Percentiles rank a stretch among this genome's conserved stretches.
Evolutionary conservation across 2,113 vertebrate species (phyloP).

Genomic region (Taxidea taxus): DNA sequence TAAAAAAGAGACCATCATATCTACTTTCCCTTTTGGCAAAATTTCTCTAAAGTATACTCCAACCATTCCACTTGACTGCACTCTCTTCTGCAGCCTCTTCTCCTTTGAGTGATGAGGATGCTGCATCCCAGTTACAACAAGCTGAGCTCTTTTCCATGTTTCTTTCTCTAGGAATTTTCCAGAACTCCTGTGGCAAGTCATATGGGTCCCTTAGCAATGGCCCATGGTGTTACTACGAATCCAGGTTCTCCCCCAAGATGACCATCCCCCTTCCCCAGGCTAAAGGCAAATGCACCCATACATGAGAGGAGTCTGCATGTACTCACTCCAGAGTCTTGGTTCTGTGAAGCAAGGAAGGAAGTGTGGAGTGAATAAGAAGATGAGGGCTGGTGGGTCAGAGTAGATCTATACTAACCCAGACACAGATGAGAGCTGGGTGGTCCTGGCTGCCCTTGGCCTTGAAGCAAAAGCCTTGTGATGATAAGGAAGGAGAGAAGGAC

Average conservation of each 20-base stretch:
- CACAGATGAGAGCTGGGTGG: neutral
- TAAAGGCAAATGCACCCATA: neutral
- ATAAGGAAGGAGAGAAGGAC: neutral
- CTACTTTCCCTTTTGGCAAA: slow-evolving; percentile 93
- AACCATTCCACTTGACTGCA: slow-evolving; percentile 84
- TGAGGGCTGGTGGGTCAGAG: neutral
- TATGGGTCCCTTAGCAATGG: neutral
- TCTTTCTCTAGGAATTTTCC: neutral
- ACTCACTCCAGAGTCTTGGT: neutral
- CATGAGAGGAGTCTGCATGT: neutral
- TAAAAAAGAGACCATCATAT: slow-evolving; percentile 87
- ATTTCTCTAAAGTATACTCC: slow-evolving; percentile 91
- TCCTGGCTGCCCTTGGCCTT: neutral
- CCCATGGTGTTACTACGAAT: neutral
- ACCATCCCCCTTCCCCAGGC: neutral
- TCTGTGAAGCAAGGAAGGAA: neutral
- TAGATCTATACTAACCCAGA: neutral
- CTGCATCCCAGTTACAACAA: slow-evolving; percentile 65
- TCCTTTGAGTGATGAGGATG: slow-evolving; percentile 68
- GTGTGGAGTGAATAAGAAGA: neutral
- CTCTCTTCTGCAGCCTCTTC: slow-evolving; percentile 54
- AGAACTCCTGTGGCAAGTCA: slow-evolving; percentile 46
- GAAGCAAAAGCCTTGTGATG: neutral
- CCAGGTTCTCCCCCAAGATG: neutral
- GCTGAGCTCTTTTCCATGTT: slow-evolving; percentile 1